Evolutionary conservation across 2,797 vertebrate genomes (phyloP).

Genomic region (Decapterus maruadsi): DNA sequence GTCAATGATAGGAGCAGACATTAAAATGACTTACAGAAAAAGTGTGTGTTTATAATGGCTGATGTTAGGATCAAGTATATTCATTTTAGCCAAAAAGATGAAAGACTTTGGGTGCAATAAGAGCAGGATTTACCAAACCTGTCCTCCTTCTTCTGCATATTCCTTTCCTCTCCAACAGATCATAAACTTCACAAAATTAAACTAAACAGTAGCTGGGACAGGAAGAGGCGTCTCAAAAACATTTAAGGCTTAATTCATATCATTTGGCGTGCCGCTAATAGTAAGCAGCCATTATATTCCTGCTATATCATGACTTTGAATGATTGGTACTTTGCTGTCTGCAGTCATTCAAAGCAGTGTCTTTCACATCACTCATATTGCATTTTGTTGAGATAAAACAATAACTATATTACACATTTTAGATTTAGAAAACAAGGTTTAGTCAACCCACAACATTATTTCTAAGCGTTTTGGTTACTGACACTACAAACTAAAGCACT

Average conservation of each 20-base stretch:
- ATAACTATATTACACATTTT: constrained; percentile 48
- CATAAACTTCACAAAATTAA: constrained; percentile 51
- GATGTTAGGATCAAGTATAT: constrained; percentile 68
- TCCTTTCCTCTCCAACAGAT: constrained; percentile 45
- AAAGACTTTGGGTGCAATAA: constrained; percentile 63
- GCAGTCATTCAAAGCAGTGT: constrained; percentile 57
- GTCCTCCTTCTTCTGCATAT: constrained; percentile 68
- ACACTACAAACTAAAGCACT: constrained; percentile 52
- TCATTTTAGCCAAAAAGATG: constrained; percentile 56
- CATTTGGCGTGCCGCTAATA: constrained; percentile 64
- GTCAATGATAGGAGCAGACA: constrained; percentile 22
- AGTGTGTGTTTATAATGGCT: constrained; percentile 55
- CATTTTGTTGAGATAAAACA: constrained; percentile 68
- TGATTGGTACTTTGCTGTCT: constrained; percentile 56
- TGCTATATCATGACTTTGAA: constrained; percentile 35
- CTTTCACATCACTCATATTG: constrained; percentile 63
- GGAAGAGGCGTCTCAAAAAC: constrained; percentile 66
- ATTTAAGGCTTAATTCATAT: constrained; percentile 80
- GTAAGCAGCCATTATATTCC: constrained; percentile 46
- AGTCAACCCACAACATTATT: constrained; percentile 36
- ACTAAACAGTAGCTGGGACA: constrained; percentile 44
- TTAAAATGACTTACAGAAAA: constrained; percentile 45
- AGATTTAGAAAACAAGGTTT: constrained; percentile 46
- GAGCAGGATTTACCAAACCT: constrained; percentile 42
- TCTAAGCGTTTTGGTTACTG: constrained; percentile 35